Evolutionary conservation across 1,140 invertebrate genomes (phyloP).

Genomic region (Drosophila serrata): DNA sequence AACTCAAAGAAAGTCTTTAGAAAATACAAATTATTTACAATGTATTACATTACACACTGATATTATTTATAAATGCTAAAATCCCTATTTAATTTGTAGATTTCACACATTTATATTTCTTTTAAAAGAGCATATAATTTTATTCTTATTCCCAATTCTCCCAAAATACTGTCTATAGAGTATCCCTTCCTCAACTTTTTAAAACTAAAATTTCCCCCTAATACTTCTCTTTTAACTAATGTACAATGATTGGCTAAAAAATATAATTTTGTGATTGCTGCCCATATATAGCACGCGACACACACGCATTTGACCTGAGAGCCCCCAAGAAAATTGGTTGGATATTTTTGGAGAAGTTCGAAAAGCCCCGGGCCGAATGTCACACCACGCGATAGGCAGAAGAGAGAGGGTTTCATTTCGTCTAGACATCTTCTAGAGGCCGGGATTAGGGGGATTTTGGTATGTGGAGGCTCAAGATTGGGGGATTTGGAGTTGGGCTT

Average conservation of each 20-base stretch:
- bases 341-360: conserved; percentile 10
- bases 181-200: background rate
- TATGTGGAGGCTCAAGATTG: background rate
- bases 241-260: conserved; percentile 63
- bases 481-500: conserved; percentile 11
- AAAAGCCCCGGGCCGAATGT: conserved; percentile 56
- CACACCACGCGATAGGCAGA: conserved; percentile 54
- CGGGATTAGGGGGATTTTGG: conserved; percentile 10
- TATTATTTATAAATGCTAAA: too few species aligned
- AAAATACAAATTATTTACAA: too few species aligned
- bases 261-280: conserved; percentile 61
- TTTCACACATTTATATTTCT: background rate
- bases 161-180: background rate
- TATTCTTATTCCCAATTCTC: background rate
- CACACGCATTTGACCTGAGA: conserved; percentile 19
- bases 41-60: too few species aligned
- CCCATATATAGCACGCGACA: conserved; percentile 71
- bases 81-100: too few species aligned
- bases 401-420: conserved; percentile 28
- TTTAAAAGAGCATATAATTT: background rate
- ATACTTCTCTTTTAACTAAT: conserved; percentile 63
- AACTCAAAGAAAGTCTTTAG: background rate
- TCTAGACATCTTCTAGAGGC: conserved; percentile 67
- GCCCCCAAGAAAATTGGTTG: background rate
- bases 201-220: conserved; percentile 1